Evolutionary conservation across 2,113 vertebrate species (phyloP).

Genomic region (Tychaedon coryphoeus): DNA sequence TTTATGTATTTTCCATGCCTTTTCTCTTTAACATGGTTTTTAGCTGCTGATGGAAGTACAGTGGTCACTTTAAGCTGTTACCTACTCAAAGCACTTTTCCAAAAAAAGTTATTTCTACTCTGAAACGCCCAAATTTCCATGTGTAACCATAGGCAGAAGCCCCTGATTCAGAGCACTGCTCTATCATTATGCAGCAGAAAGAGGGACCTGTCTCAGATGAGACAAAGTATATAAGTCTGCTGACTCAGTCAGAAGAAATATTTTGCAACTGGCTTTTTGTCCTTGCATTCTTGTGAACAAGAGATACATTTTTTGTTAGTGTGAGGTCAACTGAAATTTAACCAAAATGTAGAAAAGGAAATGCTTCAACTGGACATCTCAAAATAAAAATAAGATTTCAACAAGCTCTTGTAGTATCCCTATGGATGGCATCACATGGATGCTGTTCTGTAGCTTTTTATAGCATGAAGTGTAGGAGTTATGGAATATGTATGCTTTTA

Average conservation of each 20-base stretch:
- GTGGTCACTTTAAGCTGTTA: neutral
- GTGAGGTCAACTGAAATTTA: neutral
- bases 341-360: neutral
- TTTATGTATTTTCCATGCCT: neutral
- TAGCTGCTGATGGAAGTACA: neutral
- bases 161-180: neutral
- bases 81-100: neutral
- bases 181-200: neutral
- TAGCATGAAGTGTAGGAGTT: slow-evolving; percentile 33
- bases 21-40: neutral
- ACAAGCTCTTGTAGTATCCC: slow-evolving; percentile 6
- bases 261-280: neutral
- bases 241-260: neutral
- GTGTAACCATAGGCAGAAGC: neutral
- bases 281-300: neutral
- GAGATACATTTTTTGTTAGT: neutral
- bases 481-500: slow-evolving; percentile 27
- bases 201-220: neutral
- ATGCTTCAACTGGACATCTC: neutral
- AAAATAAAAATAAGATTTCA: slow-evolving; percentile 2
- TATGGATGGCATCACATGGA: slow-evolving; percentile 6
- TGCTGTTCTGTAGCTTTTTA: slow-evolving; percentile 33
- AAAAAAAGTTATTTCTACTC: neutral
- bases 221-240: neutral
- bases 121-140: neutral